A percentile compares a stretch with the other conserved stretches of the same genome.
Conservation (phyloP, 1,140 invertebrate genomes). For the Drosophila pseudoananassae region DNA sequence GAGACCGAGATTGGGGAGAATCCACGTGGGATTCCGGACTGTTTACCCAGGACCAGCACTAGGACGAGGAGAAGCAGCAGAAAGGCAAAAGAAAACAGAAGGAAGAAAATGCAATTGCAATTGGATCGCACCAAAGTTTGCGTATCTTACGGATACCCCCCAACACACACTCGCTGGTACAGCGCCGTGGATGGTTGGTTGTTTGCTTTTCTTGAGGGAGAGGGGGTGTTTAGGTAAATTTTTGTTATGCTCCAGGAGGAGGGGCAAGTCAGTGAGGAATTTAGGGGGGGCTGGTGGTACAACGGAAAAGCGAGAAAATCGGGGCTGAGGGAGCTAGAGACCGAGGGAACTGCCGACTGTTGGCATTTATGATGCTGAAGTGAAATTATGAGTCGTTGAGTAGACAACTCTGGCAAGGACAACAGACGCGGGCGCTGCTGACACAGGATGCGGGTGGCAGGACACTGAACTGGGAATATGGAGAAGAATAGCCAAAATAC, state of each 20-base stretch:
- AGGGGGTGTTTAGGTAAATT: conserved; percentile 51
- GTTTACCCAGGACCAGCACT: conserved; percentile 36
- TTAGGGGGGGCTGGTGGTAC: neutral
- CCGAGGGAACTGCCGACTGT: conserved; percentile 44
- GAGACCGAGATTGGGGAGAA: conserved; percentile 8
- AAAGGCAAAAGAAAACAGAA: conserved; percentile 19
- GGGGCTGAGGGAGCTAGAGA: conserved; percentile 29
- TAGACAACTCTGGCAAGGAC: conserved; percentile 47
- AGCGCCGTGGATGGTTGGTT: conserved; percentile 1
- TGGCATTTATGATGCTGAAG: conserved; percentile 53
- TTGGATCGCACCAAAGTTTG: conserved; percentile 54
- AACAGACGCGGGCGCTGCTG: conserved; percentile 49
- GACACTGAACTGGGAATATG: conserved; percentile 23
- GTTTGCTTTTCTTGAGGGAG: conserved; percentile 21
- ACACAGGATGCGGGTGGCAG: conserved; percentile 7
- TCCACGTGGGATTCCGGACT: conserved; percentile 39
- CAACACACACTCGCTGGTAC: neutral
- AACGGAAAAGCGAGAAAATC: conserved; percentile 7
- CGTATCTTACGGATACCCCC: conserved; percentile 32
- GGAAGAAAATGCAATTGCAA: conserved; percentile 62
- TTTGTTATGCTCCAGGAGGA: conserved; percentile 39
- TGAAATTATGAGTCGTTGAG: conserved; percentile 71
- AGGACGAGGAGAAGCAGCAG: neutral
- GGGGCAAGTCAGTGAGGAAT: neutral
- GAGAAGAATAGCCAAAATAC: neutral